Evolutionary conservation across 1,140 invertebrate genomes (phyloP), one percentile per base, ranked within the genome.

Genomic region (Lordiphosa mommai): DNA sequence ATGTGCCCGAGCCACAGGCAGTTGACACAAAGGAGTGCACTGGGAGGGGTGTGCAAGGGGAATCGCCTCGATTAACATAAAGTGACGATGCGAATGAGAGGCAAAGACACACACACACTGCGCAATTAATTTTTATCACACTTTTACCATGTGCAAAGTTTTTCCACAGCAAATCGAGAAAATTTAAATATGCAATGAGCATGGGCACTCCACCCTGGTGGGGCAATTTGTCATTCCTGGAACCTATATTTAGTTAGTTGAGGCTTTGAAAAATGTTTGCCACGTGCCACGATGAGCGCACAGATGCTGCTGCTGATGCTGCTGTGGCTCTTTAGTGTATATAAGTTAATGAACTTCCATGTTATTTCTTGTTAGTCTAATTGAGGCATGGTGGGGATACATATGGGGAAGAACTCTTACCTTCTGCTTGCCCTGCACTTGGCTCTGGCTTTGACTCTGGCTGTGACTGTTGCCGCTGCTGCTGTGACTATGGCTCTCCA

Each of bases 71-170:
- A 79, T 82, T 79, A 79, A 56, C 74, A 79, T 79, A 79, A 73
- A 64, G 63, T 55, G 43, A 36, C 51, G 48, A 53, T 60, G 63
- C 61, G 33, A 57, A 56, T 56, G 32, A 47, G 27, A 49, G 23
- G 36, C 33, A 37, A 38, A 33, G 6, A 44, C 10, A 12, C 10
- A 38, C 17, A 41, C 16, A 58, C 61, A 60, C 80, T 86, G 80
- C 80, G 82, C 82, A 86, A 86, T 86, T 86, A 86, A 86, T 86
- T 86, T 86, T 86, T 86, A 86, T 86, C 82, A 80, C 74, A 86
- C 74, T 72, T 80, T 86, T 77, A 57, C 57, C 74, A 74, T 80
- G 70, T 77, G 73, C 74, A 68, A 73, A 72, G 73, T 72, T 67
- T 57, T 64, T 27, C 23, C 23, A 27, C 47, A n/a, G n/a, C 52